Percentiles rank a stretch among this genome's conserved stretches.
Evolutionary conservation across 2,888 invertebrate species (phyloP).

Genomic region (Caenorhabditis doughertyi): DNA sequence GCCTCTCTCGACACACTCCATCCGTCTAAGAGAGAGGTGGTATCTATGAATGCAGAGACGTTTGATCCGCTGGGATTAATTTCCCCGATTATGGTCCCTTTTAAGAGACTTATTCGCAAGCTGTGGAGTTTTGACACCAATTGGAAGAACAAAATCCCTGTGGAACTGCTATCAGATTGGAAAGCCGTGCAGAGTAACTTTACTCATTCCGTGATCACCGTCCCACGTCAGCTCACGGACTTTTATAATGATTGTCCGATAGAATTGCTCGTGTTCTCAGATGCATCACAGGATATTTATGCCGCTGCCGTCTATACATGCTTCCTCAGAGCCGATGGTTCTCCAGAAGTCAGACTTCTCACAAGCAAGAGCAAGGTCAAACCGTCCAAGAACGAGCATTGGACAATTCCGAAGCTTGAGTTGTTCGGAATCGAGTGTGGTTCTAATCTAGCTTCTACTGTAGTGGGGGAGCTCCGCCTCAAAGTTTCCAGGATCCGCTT

Average conservation of each 20-base stretch:
- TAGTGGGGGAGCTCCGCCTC: background rate
- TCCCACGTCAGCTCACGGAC: background rate
- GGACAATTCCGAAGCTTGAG: constrained; percentile 28
- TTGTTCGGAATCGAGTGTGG: background rate
- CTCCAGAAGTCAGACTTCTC: constrained; percentile 33
- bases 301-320: background rate
- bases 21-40: constrained; percentile 31
- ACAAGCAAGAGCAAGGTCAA: constrained; percentile 65
- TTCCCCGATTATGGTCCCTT: constrained; percentile 37
- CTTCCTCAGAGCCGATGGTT: constrained; percentile 36
- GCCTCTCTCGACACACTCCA: background rate
- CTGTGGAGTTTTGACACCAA: background rate
- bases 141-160: constrained; percentile 41
- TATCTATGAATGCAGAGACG: background rate
- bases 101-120: constrained; percentile 33
- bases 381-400: background rate
- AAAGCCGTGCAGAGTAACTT: background rate
- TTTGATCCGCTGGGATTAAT: constrained; percentile 61
- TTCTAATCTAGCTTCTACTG: background rate
- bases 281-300: constrained; percentile 27
- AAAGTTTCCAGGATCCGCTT: background rate
- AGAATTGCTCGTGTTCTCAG: constrained; percentile 14
- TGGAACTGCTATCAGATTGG: background rate
- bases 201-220: too few species aligned
- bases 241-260: background rate